These are phyloP conservation scores for Physella acuta DNA, from an alignment of 1,140 invertebrate species.

Conservation along the genomic window DNA sequence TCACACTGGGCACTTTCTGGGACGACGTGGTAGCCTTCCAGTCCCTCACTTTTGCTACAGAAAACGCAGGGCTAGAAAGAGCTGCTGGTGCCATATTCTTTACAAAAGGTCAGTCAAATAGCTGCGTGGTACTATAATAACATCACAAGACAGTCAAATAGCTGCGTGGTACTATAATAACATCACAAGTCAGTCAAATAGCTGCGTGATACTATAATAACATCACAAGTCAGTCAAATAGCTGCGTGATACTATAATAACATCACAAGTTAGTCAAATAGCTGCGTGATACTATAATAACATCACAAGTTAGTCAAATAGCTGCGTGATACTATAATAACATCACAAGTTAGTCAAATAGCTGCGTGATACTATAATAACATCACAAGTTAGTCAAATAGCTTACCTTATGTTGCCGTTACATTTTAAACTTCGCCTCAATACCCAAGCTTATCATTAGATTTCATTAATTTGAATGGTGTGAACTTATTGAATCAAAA, in stretches of 20 bases:
- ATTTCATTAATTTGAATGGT: too few species aligned
- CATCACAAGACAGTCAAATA: not conserved
- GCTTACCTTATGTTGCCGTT: too few species aligned
- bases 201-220: not conserved
- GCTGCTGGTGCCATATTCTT: not conserved
- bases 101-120: not conserved
- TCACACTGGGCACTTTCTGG: not conserved
- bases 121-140: not conserved
- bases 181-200: not conserved
- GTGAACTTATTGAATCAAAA: too few species aligned
- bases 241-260: not conserved
- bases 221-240: not conserved
- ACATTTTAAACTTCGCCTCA: too few species aligned
- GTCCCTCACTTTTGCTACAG: not conserved
- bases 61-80: conserved; percentile 6
- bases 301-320: too few species aligned
- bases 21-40: not conserved
- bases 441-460: too few species aligned
- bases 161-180: not conserved
- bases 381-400: too few species aligned
- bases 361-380: too few species aligned
- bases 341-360: too few species aligned
- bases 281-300: not conserved
- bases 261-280: not conserved
- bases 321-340: too few species aligned